These are phyloP conservation scores for Microtus agrestis DNA, from an alignment of 2,797 vertebrate genomes.

Conservation along the genomic window DNA sequence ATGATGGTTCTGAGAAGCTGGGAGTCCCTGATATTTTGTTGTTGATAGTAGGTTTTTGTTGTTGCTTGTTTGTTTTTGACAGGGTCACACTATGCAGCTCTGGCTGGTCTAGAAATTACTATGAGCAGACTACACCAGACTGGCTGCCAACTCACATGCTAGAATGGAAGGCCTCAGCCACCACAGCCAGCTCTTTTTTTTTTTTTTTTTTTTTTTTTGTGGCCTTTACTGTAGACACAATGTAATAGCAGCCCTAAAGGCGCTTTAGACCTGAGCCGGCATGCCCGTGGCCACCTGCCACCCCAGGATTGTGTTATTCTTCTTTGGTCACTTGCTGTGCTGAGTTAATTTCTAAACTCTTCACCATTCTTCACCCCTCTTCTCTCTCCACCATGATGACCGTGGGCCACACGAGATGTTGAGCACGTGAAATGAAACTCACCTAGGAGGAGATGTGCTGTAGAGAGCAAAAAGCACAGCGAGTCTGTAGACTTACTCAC, in stretches of 20 bases:
- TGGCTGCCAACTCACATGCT: neutral
- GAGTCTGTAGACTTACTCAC: conserved; percentile 11
- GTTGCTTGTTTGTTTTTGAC: neutral
- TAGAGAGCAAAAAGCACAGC: neutral
- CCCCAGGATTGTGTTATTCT: neutral
- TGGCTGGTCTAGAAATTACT: neutral
- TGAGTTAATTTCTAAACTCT: neutral
- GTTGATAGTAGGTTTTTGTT: neutral
- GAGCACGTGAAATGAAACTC: neutral
- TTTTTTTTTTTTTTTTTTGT: neutral
- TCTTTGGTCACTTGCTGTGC: neutral
- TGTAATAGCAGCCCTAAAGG: neutral
- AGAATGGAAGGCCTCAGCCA: neutral
- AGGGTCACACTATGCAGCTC: neutral
- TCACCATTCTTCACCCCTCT: neutral
- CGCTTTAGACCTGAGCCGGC: neutral
- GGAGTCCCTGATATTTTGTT: neutral
- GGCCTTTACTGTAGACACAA: neutral
- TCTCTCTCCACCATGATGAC: neutral
- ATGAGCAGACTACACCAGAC: neutral
- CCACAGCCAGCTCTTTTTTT: neutral
- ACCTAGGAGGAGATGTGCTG: neutral
- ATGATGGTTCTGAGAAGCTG: neutral
- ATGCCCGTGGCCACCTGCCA: neutral
- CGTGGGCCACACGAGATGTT: neutral